Evolutionary conservation across 2,113 vertebrate genomes (phyloP), one percentile per base, ranked within the genome.

Genomic region (Corythornis cristatus): DNA sequence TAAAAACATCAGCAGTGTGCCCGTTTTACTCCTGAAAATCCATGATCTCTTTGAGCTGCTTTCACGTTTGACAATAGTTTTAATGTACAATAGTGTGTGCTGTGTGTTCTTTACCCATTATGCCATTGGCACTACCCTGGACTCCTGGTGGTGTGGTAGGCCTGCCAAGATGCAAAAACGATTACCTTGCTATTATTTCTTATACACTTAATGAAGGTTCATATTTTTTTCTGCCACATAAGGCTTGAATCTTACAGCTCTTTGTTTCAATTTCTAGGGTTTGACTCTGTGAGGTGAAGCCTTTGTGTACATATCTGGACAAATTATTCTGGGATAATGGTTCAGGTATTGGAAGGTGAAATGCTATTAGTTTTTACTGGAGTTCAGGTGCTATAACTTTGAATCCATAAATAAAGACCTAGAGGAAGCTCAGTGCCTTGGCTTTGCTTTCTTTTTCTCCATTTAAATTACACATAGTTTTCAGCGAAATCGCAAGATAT

Each of bases 361-460:
- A 42, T 18, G 16, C 12, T 21, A 16, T 50, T 46, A 43, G 23
- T 76, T 20, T 89, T 71, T 67, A 68, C 14, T 88, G 77, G 26
- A 78, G 54, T 83, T 95, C 37, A 86, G 50, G 14, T 81, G 23
- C 35, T 90, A 0, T 21, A 48, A n/a, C 25, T 87, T 84, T 19
- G 61, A 43, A 35, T 68, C 11, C 29, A 8, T 28, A 11, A 21
- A 8, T 48, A 9, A 72, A 57, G 8, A 64, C 54, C 11, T 65
- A 26, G 37, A 77, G 33, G 26, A 73, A 53, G 20, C 29, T 48
- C 58, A 86, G 31, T 78, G 66, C 37, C 28, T 81, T 86, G n/a
- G n/a, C 18, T 11, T 42, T 9, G 10, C 13, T 7, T 22, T 7
- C 21, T 4, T 3, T 3, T 1, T 4, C 8, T 6, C 4, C 31